Conservation (phyloP, 2,888 invertebrate genomes). For the Lymantria dispar region DNA sequence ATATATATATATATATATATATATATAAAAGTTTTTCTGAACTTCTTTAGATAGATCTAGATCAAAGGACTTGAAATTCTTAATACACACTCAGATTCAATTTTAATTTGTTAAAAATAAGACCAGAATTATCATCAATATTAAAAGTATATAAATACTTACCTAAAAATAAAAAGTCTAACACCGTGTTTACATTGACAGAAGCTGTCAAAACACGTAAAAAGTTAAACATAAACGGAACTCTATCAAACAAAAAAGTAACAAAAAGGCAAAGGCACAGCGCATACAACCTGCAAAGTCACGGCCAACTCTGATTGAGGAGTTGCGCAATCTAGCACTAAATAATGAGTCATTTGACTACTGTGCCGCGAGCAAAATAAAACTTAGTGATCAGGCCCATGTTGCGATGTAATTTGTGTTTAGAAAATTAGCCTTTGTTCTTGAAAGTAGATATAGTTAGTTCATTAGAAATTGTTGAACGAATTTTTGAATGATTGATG, state of each 20-base stretch:
- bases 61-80: too few relatives aligned
- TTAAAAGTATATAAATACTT: too few relatives aligned
- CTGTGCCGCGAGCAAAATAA: conserved; percentile 12
- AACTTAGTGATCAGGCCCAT: conserved; percentile 3
- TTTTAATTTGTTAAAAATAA: too few relatives aligned
- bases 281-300: conserved; percentile 30
- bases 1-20: too few relatives aligned
- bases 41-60: too few relatives aligned
- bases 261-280: conserved; percentile 31
- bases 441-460: background rate
- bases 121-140: too few relatives aligned
- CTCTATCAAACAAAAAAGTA: conserved; percentile 28
- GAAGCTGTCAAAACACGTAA: too few relatives aligned
- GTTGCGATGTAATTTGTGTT: conserved; percentile 5
- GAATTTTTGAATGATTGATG: background rate
- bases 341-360: conserved; percentile 29
- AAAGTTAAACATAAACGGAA: conserved; percentile 8
- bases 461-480: background rate
- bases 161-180: too few relatives aligned
- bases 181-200: too few relatives aligned
- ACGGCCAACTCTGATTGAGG: conserved; percentile 34
- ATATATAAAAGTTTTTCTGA: too few relatives aligned
- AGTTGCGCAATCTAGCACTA: conserved; percentile 21
- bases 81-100: too few relatives aligned
- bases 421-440: conserved; percentile 3